Percentiles rank a stretch among this genome's conserved stretches.
These are phyloP conservation scores for Urocitellus parryii DNA, from an alignment of 2,113 vertebrate genomes.

Conservation along the genomic window DNA sequence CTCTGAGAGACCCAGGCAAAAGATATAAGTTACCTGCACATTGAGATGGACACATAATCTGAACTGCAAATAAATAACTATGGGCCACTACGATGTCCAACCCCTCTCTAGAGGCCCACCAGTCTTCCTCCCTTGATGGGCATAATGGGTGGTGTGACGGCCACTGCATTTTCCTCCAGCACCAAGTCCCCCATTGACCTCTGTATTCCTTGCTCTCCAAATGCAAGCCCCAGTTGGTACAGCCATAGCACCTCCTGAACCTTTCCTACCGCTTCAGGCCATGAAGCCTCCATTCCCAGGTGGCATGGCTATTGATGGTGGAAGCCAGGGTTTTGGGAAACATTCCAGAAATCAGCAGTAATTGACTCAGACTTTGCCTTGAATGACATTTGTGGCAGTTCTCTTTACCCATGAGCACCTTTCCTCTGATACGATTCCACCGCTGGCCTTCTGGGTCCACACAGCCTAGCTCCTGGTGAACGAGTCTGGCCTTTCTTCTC, in stretches of 20 bases:
- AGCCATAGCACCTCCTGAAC: too few species aligned
- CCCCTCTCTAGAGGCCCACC: not conserved
- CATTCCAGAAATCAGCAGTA: fast-evolving
- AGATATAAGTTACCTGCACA: not conserved
- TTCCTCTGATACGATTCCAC: not conserved
- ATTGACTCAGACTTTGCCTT: not conserved
- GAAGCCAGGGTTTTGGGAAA: not conserved
- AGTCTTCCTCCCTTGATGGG: fast-evolving
- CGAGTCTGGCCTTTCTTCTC: not conserved
- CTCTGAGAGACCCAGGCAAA: not conserved
- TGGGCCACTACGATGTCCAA: not conserved
- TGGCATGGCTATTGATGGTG: fast-evolving
- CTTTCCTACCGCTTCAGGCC: not conserved
- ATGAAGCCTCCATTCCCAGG: too few species aligned
- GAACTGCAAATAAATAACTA: not conserved
- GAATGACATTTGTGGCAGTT: too few species aligned
- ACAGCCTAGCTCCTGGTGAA: not conserved
- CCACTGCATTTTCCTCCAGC: not conserved
- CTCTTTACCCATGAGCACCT: not conserved
- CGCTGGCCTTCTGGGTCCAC: not conserved
- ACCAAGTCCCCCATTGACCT: not conserved
- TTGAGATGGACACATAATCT: not conserved
- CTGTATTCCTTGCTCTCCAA: not conserved
- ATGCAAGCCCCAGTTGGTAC: too few species aligned
- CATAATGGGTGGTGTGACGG: fast-evolving